These are phyloP conservation scores for Anarhynchus alexandrinus DNA, from an alignment of 2,113 vertebrate genomes.

Conservation along the genomic window DNA sequence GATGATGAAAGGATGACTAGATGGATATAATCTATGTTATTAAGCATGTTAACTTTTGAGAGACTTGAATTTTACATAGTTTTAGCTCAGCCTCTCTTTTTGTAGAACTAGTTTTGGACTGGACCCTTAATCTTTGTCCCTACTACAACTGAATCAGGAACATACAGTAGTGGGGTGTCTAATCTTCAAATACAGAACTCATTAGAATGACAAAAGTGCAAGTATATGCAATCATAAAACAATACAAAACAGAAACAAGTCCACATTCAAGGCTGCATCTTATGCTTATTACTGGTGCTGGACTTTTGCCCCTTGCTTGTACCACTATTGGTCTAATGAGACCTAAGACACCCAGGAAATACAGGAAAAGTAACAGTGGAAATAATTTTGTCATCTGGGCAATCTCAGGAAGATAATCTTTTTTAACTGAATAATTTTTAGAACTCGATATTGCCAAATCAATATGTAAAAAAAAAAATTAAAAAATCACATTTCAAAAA, in stretches of 20 bases:
- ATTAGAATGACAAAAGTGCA: neutral
- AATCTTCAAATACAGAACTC: neutral
- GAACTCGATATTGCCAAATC: neutral
- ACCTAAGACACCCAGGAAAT: neutral
- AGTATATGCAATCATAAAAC: neutral
- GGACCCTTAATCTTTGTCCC: neutral
- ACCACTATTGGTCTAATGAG: neutral
- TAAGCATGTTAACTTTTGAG: neutral
- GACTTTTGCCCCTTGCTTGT: neutral
- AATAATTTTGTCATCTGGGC: neutral
- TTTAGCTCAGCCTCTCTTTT: neutral
- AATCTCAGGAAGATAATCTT: neutral
- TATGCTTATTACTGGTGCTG: neutral
- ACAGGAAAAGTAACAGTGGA: neutral
- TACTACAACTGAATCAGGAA: neutral
- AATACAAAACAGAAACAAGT: neutral
- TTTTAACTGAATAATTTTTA: neutral
- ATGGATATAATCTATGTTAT: neutral
- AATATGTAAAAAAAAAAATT: neutral
- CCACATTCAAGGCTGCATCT: neutral
- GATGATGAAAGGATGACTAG: neutral
- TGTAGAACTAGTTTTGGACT: neutral
- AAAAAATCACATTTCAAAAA: neutral
- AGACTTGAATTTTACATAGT: neutral
- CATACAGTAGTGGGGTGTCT: neutral